These are phyloP conservation scores for Pseudochirops cupreus DNA, from an alignment of 2,797 vertebrate species.

Conservation along the genomic window DNA sequence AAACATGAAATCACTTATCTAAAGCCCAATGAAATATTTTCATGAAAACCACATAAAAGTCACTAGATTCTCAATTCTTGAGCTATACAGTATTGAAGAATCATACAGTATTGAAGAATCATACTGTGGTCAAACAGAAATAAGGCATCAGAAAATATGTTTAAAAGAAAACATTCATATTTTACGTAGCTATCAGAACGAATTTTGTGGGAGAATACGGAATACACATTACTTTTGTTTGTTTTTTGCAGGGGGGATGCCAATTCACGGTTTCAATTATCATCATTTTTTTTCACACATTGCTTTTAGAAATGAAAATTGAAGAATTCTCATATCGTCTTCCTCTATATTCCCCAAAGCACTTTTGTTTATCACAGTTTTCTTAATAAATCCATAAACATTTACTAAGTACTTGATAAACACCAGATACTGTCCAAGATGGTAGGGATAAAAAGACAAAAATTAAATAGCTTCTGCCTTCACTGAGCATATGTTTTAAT, in stretches of 20 bases:
- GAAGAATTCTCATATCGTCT: neutral
- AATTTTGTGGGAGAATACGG: conserved; percentile 32
- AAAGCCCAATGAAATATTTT: conserved; percentile 32
- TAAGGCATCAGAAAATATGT: neutral
- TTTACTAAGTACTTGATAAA: neutral
- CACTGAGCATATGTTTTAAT: neutral
- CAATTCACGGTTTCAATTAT: too few species aligned
- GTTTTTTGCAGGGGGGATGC: too few species aligned
- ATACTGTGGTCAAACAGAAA: conserved; percentile 37
- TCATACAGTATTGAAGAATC: conserved; percentile 18
- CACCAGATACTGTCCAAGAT: neutral
- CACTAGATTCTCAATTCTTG: neutral
- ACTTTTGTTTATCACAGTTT: neutral
- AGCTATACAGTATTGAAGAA: conserved; percentile 5
- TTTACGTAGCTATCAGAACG: conserved; percentile 19
- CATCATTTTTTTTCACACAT: neutral
- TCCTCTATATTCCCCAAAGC: neutral
- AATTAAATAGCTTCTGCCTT: neutral
- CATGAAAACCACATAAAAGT: neutral
- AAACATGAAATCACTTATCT: conserved; percentile 40
- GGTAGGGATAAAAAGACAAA: neutral
- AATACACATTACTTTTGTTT: neutral
- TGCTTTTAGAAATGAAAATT: conserved; percentile 25
- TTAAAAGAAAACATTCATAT: conserved; percentile 48
- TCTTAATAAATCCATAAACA: neutral